These are phyloP conservation scores for Macrosteles quadrilineatus DNA, from an alignment of 1,140 invertebrate species.

Conservation along the genomic window DNA sequence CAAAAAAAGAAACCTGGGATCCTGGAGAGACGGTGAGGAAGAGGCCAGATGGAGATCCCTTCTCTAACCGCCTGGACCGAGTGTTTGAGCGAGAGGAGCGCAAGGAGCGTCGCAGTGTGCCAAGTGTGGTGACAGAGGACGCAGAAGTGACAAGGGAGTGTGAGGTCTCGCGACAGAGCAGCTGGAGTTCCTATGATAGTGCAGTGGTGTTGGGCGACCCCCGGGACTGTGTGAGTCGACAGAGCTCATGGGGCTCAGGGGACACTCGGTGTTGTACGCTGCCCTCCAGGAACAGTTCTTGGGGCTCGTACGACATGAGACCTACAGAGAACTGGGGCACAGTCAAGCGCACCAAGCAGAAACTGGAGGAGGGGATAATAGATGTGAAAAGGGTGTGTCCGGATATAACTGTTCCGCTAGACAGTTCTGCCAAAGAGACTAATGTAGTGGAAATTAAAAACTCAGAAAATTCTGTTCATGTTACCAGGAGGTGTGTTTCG, in stretches of 20 bases:
- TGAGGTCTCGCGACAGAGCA: constrained; percentile 46
- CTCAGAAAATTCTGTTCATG: background rate
- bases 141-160: constrained; percentile 19
- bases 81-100: constrained; percentile 73
- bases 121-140: constrained; percentile 31
- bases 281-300: constrained; percentile 71
- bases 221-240: constrained; percentile 65
- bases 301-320: constrained; percentile 69
- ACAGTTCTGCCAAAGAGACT: constrained; percentile 59
- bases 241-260: constrained; percentile 80
- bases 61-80: constrained; percentile 69
- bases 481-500: constrained; percentile 34
- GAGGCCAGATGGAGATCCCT: constrained; percentile 44
- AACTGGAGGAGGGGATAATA: constrained; percentile 63
- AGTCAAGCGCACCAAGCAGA: constrained; percentile 70
- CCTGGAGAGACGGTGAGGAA: constrained; percentile 43
- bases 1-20: constrained; percentile 65
- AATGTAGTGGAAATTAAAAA: constrained; percentile 56
- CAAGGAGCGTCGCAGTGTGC: constrained; percentile 49
- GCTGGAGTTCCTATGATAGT: constrained; percentile 79
- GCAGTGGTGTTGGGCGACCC: constrained; percentile 63
- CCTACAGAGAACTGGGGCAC: constrained; percentile 62
- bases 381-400: constrained; percentile 39
- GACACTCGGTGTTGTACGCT: constrained; percentile 55
- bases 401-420: constrained; percentile 31